Evolutionary conservation across 2,888 invertebrate species (phyloP).

Genomic region (Drosophila monieri): DNA sequence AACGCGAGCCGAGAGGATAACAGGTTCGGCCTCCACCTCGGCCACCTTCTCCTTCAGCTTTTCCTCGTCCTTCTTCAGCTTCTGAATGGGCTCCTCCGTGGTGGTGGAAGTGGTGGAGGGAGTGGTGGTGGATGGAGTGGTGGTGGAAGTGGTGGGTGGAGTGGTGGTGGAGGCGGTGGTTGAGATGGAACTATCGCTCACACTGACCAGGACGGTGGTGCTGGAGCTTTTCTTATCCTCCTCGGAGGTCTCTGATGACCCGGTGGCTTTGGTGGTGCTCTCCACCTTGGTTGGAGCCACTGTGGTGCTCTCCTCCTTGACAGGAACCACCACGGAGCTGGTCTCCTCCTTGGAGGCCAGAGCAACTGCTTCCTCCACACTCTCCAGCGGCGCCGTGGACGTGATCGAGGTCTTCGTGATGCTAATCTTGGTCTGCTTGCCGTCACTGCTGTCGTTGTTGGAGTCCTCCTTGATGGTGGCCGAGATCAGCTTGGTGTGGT

Average conservation of each 20-base stretch:
- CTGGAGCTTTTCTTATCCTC: slow-evolving; percentile 31
- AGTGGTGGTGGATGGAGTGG: slow-evolving; percentile 11
- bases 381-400: slow-evolving; percentile 60
- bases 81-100: slow-evolving; percentile 62
- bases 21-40: slow-evolving; percentile 83
- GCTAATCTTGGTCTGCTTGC: slow-evolving; percentile 72
- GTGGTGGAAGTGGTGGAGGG: slow-evolving; percentile 51
- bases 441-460: slow-evolving; percentile 58
- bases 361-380: slow-evolving; percentile 42
- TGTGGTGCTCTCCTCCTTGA: slow-evolving; percentile 28
- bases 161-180: slow-evolving; percentile 53
- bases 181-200: slow-evolving; percentile 25
- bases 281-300: slow-evolving; percentile 17
- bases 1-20: slow-evolving; percentile 82
- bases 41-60: slow-evolving; percentile 82
- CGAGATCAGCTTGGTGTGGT: slow-evolving; percentile 69
- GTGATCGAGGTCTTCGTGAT: slow-evolving; percentile 71
- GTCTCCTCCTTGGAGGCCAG: slow-evolving; percentile 30
- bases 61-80: slow-evolving; percentile 77
- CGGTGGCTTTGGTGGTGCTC: slow-evolving; percentile 25
- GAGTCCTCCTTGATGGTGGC: slow-evolving; percentile 64
- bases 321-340: slow-evolving; percentile 14
- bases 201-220: slow-evolving; percentile 47
- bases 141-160: slow-evolving; percentile 55
- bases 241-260: slow-evolving; percentile 1